A percentile compares a stretch with the other conserved stretches of the same genome.
phyloP scores from a whole-genome alignment of 2,888 invertebrate genomes.

The Chymomyza amoena region DNA sequence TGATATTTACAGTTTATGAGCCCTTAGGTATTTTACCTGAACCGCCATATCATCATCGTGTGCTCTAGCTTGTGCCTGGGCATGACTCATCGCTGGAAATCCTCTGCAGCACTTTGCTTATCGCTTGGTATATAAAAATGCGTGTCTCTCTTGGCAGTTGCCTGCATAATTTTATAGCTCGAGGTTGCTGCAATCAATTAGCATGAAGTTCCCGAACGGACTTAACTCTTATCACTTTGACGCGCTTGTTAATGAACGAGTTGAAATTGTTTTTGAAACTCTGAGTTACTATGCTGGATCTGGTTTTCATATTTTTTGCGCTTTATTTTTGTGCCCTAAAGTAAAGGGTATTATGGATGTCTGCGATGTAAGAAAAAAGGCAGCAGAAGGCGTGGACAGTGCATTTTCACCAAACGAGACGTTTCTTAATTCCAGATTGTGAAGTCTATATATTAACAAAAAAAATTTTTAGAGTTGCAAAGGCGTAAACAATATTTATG shows the following conservation, averaged over 20 bases:
- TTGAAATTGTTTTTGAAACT: constrained; percentile 23
- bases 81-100: constrained; percentile 33
- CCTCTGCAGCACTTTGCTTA: constrained; percentile 59
- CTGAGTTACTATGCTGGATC: not conserved
- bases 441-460: too few species aligned
- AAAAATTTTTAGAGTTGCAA: too few species aligned
- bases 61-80: constrained; percentile 3
- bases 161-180: constrained; percentile 69
- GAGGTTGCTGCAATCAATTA: constrained; percentile 62
- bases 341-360: too few species aligned
- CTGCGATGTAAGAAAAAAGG: too few species aligned
- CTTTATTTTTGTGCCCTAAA: not conserved
- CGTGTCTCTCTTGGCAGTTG: constrained; percentile 60
- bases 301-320: not conserved
- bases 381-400: too few species aligned
- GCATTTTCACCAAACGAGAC: too few species aligned
- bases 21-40: constrained; percentile 25
- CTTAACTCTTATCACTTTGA: constrained; percentile 58
- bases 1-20: not conserved
- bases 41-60: not conserved
- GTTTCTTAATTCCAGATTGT: too few species aligned
- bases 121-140: constrained; percentile 55
- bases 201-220: constrained; percentile 59
- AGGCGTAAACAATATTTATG: too few species aligned
- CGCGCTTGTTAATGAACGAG: constrained; percentile 71